Conservation (phyloP, 2,888 invertebrate genomes). For the Meghimatium bilineatum region DNA sequence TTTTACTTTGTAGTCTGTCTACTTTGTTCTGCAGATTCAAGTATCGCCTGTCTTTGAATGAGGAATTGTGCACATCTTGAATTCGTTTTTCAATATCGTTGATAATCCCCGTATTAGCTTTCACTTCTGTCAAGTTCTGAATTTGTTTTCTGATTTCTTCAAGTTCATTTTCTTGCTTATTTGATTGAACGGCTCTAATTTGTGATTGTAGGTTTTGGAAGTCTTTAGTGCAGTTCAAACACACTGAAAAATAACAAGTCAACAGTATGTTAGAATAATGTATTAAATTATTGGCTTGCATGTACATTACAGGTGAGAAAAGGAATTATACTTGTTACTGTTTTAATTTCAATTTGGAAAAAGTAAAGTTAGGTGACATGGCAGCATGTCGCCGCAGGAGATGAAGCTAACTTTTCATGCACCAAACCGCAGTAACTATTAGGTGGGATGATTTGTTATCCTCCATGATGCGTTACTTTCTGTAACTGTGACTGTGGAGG, state of each 20-base stretch:
- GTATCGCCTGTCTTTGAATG: neutral
- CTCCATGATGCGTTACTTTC: too few species aligned
- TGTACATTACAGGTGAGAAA: too few species aligned
- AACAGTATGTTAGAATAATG: neutral
- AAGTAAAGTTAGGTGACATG: too few species aligned
- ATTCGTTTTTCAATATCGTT: neutral
- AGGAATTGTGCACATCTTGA: neutral
- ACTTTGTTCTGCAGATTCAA: neutral
- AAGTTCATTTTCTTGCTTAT: neutral
- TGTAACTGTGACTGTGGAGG: too few species aligned
- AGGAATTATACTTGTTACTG: too few species aligned
- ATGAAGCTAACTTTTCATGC: too few species aligned
- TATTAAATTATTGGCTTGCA: too few species aligned
- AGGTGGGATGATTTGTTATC: too few species aligned
- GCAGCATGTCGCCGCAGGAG: too few species aligned
- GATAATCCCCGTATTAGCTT: neutral
- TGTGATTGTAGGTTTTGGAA: slow-evolving; percentile 1
- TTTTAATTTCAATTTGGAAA: too few species aligned
- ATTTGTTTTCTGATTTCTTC: slow-evolving; percentile 4
- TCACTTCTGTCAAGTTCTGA: slow-evolving; percentile 1
- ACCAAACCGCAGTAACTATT: too few species aligned
- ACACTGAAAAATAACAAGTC: neutral
- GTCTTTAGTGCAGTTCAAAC: slow-evolving; percentile 25
- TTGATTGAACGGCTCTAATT: neutral
- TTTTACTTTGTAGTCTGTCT: neutral